phyloP scores from a whole-genome alignment of 2,113 vertebrate species.

The Amia ocellicauda region DNA sequence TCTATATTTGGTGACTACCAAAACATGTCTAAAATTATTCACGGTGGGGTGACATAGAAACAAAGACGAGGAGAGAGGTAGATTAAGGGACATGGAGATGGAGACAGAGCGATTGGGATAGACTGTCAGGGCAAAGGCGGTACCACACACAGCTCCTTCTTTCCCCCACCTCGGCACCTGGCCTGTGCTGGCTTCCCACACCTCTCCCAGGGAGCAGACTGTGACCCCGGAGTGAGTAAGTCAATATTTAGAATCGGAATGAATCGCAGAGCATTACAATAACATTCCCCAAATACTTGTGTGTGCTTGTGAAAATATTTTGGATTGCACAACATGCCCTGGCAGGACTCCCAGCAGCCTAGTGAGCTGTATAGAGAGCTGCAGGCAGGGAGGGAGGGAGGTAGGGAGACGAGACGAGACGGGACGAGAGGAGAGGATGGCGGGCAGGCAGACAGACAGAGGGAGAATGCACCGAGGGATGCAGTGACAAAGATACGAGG shows the following conservation, averaged over 20 bases:
- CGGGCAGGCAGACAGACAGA: slow-evolving; percentile 18
- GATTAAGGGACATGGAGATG: too few species aligned
- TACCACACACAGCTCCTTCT: background rate
- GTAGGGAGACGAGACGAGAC: background rate
- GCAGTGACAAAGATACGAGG: slow-evolving; percentile 32
- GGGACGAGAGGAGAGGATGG: slow-evolving; percentile 29
- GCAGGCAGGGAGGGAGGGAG: background rate
- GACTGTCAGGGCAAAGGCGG: too few species aligned
- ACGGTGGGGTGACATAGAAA: too few species aligned
- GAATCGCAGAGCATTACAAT: slow-evolving; percentile 63
- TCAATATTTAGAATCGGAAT: slow-evolving; percentile 67
- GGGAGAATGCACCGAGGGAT: slow-evolving; percentile 17
- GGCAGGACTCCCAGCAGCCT: slow-evolving; percentile 4
- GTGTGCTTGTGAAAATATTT: slow-evolving; percentile 22
- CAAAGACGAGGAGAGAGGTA: too few species aligned
- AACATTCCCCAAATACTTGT: slow-evolving; percentile 60
- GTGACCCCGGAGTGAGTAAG: slow-evolving; percentile 26
- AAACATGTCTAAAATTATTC: too few species aligned
- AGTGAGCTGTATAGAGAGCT: slow-evolving; percentile 8
- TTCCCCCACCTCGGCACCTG: background rate
- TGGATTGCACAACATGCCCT: background rate
- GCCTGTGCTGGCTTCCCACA: slow-evolving; percentile 20
- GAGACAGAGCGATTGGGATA: too few species aligned
- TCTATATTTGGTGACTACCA: too few species aligned
- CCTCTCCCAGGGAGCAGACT: slow-evolving; percentile 37